A percentile compares a stretch with the other conserved stretches of the same genome.
These are phyloP conservation scores for Psettodes erumei DNA, from an alignment of 2,113 vertebrate genomes.

Conservation along the genomic window DNA sequence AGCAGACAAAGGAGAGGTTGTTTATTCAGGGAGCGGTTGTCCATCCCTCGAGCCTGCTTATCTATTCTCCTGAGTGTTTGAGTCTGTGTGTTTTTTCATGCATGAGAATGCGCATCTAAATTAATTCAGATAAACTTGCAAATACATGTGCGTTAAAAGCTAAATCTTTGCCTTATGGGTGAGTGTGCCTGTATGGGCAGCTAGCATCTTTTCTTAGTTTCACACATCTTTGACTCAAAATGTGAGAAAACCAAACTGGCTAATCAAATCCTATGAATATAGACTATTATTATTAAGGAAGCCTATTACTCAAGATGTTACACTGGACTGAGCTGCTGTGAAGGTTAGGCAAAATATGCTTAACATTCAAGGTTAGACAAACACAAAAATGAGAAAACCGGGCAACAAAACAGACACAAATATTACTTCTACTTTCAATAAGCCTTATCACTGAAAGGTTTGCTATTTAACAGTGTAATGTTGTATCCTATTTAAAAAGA, in stretches of 20 bases:
- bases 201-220: not conserved
- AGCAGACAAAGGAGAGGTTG: constrained; percentile 57
- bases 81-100: constrained; percentile 33
- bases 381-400: not conserved
- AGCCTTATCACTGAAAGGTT: not conserved
- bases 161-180: constrained; percentile 19
- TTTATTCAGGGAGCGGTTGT: constrained; percentile 63
- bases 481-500: too few relatives aligned
- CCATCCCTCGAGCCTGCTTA: constrained; percentile 64
- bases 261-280: constrained; percentile 34
- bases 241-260: constrained; percentile 45
- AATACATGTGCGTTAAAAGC: constrained; percentile 36
- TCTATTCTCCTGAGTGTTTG: constrained; percentile 51
- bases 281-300: constrained; percentile 37
- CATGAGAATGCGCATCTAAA: constrained; percentile 52
- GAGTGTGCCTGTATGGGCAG: constrained; percentile 21
- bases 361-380: constrained; percentile 24
- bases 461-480: not conserved
- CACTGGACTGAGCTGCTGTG: not conserved
- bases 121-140: constrained; percentile 60
- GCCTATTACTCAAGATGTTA: constrained; percentile 1
- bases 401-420: not conserved
- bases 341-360: not conserved
- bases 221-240: constrained; percentile 34
- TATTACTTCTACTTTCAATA: not conserved